These are phyloP conservation scores for Sapajus apella DNA, from an alignment of 2,113 vertebrate genomes.

Conservation along the genomic window DNA sequence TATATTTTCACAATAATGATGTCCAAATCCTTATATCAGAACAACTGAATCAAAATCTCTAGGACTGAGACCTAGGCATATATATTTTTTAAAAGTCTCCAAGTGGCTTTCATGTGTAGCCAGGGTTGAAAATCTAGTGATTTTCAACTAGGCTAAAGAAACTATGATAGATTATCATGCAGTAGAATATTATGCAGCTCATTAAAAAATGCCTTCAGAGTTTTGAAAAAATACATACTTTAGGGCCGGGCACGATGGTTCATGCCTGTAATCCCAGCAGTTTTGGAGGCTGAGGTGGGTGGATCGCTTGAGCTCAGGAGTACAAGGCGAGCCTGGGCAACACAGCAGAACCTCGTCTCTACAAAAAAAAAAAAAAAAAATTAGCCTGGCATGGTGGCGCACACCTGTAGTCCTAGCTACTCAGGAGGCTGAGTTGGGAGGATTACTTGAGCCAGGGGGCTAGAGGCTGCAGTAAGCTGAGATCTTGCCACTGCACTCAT, in stretches of 20 bases:
- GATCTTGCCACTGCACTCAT: no score
- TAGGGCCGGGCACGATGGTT: rapidly evolving
- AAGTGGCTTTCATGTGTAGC: background rate
- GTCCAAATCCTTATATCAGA: background rate
- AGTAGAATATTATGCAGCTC: background rate
- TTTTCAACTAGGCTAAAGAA: background rate
- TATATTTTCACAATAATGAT: conserved; percentile 25
- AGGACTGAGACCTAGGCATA: background rate
- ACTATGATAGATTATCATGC: background rate
- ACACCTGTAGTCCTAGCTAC: no score
- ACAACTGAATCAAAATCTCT: background rate
- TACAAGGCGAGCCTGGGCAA: no score
- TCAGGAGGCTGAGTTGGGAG: no score
- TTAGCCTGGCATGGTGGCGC: no score
- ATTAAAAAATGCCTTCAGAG: background rate
- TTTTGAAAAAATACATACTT: background rate
- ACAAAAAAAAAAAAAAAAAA: no score
- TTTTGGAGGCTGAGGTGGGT: no score
- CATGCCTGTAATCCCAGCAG: no score
- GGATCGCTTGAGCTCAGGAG: no score
- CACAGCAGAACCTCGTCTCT: no score
- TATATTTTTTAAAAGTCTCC: background rate
- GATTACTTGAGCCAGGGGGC: no score
- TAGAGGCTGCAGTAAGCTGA: no score
- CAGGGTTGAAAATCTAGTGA: background rate